phyloP scores from a whole-genome alignment of 2,888 invertebrate genomes.

The Chloroclystis v-ata region DNA sequence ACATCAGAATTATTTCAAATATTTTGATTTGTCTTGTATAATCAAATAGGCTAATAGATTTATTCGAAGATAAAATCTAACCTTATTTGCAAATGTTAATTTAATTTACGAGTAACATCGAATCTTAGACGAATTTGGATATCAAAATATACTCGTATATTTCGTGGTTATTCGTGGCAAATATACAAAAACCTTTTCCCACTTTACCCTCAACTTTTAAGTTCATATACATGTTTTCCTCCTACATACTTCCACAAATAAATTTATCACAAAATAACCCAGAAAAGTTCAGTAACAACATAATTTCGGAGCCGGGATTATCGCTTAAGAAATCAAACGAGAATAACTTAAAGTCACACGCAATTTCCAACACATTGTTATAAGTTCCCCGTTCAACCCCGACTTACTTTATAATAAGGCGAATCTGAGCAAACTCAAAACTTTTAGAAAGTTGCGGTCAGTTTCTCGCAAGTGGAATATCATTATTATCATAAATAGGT shows the following conservation, averaged over 20 bases:
- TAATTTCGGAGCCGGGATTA: neutral
- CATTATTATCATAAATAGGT: neutral
- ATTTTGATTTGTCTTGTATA: too few relatives aligned
- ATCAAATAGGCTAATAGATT: too few relatives aligned
- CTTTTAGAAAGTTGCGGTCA: conserved; percentile 6
- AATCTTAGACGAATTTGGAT: too few relatives aligned
- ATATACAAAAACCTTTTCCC: neutral
- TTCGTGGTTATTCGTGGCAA: too few relatives aligned
- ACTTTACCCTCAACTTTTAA: neutral
- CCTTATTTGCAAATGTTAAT: too few relatives aligned
- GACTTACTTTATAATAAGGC: conserved; percentile 13
- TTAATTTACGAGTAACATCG: too few relatives aligned
- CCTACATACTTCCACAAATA: neutral
- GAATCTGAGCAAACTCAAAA: conserved; percentile 8
- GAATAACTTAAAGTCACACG: conserved; percentile 12
- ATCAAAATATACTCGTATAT: too few relatives aligned
- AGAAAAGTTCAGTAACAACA: conserved; percentile 1
- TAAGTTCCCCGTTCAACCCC: conserved; percentile 11
- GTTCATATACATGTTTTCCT: neutral
- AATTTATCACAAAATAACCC: neutral
- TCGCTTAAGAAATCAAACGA: conserved; percentile 4
- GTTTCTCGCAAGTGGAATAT: neutral
- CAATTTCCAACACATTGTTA: conserved; percentile 7
- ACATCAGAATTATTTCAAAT: too few relatives aligned
- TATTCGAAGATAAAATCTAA: too few relatives aligned